phyloP scores from a whole-genome alignment of 2,797 vertebrate genomes.

The Prionace glauca region DNA sequence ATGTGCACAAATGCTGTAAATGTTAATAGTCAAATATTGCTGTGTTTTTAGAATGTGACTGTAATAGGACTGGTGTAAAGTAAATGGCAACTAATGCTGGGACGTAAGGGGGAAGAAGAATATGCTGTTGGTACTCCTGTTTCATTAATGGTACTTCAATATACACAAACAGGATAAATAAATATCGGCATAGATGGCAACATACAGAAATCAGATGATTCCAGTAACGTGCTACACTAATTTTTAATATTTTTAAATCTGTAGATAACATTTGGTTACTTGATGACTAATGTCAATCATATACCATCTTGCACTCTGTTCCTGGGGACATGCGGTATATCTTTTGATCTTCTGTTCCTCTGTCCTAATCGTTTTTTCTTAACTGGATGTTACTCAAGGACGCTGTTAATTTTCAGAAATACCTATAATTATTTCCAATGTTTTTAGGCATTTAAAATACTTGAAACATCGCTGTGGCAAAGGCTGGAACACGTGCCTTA shows the following conservation, averaged over 20 bases:
- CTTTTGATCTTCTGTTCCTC: background rate
- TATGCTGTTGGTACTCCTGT: background rate
- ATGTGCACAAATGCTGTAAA: conserved; percentile 21
- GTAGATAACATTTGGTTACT: background rate
- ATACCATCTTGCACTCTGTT: conserved; percentile 17
- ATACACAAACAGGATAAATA: background rate
- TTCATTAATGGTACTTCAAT: conserved; percentile 17
- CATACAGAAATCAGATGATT: background rate
- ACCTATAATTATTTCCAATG: background rate
- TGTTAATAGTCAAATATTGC: conserved; percentile 24
- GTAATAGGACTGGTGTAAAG: background rate
- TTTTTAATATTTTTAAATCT: conserved; percentile 32
- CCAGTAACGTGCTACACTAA: conserved; percentile 37
- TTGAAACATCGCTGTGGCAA: background rate
- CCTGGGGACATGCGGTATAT: background rate
- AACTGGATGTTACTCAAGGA: conserved; percentile 14
- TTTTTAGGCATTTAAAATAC: conserved; percentile 13
- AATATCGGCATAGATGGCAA: background rate
- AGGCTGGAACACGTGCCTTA: conserved; percentile 34
- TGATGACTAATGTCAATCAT: background rate
- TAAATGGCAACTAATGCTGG: conserved; percentile 13
- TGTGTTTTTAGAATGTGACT: conserved; percentile 20
- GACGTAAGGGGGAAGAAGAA: background rate
- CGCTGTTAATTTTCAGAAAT: background rate
- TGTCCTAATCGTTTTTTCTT: background rate